phyloP scores from a whole-genome alignment of 2,797 vertebrate species.

The Urophycis tenuis region DNA sequence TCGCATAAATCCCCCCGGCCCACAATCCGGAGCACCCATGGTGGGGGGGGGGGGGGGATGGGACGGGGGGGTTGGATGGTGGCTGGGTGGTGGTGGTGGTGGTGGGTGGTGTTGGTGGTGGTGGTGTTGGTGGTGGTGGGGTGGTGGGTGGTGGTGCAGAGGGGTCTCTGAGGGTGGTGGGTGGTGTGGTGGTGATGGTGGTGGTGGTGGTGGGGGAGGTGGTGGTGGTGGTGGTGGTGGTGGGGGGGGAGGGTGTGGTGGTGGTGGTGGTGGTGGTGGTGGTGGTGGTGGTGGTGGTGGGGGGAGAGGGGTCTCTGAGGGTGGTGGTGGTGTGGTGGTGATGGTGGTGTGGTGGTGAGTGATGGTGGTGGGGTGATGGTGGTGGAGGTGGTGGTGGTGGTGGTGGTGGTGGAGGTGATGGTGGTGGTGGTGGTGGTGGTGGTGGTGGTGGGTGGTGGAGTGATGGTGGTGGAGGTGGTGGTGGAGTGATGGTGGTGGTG shows the following conservation, averaged over 20 bases:
- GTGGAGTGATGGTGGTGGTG: background rate
- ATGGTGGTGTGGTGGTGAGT: too few relatives aligned
- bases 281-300: too few relatives aligned
- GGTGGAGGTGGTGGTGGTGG: background rate
- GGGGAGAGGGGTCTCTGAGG: too few relatives aligned
- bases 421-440: slow-evolving; percentile 3
- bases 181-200: too few relatives aligned
- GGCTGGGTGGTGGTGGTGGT: background rate
- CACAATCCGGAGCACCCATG: slow-evolving; percentile 68
- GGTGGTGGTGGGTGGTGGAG: slow-evolving; percentile 59
- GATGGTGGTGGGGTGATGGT: too few relatives aligned
- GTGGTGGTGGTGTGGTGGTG: slow-evolving; percentile 37
- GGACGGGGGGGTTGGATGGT: slow-evolving; percentile 30
- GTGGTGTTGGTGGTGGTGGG: too few relatives aligned
- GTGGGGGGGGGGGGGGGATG: slow-evolving; percentile 59
- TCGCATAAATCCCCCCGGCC: slow-evolving; percentile 72
- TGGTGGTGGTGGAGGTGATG: too few relatives aligned
- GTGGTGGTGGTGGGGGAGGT: background rate
- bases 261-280: background rate
- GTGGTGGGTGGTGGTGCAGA: slow-evolving; percentile 40
- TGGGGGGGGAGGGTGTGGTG: slow-evolving; percentile 45
- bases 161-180: background rate
- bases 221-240: too few relatives aligned
- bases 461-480: slow-evolving; percentile 31
- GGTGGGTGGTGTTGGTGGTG: slow-evolving; percentile 32